These are phyloP conservation scores for Avahi laniger DNA, from an alignment of 2,797 vertebrate species.

Conservation along the genomic window DNA sequence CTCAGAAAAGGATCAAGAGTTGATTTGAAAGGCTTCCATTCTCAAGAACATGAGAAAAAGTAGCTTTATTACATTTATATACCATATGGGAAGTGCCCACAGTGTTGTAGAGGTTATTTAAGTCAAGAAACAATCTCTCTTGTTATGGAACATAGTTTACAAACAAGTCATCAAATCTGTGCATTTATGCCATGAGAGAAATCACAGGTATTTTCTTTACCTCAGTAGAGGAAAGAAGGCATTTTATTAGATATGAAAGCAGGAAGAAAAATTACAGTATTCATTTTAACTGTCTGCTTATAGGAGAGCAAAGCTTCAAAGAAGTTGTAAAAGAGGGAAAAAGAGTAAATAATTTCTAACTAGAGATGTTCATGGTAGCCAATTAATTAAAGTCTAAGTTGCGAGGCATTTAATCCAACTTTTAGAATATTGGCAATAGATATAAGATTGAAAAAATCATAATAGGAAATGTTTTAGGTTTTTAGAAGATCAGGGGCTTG, in stretches of 20 bases:
- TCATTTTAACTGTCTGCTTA: neutral
- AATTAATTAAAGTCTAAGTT: neutral
- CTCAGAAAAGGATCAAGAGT: neutral
- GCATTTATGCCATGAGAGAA: neutral
- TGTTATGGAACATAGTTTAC: neutral
- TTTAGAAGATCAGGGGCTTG: neutral
- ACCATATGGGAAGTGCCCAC: neutral
- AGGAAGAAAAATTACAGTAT: neutral
- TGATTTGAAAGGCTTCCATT: slow-evolving; percentile 45
- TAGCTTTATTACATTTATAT: neutral
- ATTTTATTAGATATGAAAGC: neutral
- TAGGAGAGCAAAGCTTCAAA: neutral
- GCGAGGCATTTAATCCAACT: neutral
- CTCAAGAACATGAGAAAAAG: neutral
- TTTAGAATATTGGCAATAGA: neutral
- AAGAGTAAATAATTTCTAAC: neutral
- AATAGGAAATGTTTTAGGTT: neutral
- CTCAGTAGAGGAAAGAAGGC: neutral
- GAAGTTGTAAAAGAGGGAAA: slow-evolving; percentile 1
- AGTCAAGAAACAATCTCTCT: neutral
- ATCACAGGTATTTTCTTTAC: neutral
- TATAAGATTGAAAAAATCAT: neutral
- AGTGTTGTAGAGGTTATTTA: neutral
- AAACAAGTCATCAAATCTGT: neutral
- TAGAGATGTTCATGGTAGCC: neutral